Base-by-base conservation (phyloP, 2,888 invertebrate genomes). In the Antheraea yamamai region DNA sequence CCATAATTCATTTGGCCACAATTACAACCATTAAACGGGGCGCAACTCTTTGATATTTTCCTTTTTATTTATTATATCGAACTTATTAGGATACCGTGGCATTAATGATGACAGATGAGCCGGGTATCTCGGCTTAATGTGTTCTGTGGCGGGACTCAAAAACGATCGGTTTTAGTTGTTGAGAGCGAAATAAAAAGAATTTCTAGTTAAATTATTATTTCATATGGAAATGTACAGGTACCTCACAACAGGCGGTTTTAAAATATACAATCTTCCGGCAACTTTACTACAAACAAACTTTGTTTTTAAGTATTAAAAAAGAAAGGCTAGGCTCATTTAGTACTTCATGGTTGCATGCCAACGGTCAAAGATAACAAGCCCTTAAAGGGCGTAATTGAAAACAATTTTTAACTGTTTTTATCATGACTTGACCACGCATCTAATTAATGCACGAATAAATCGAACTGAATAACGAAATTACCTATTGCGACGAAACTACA, bases 81-180 rank as follows among this genome's bases (percentile, higher is more conserved):
- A 92, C 93, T 94, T 95, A 95, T 94, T 94, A 94, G 94, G 93
- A 92, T 90, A 84, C 90, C 84, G 86, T 91, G 92, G 93, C 94
- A 91, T 92, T 95, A 94, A 95, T 94, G 94, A 95, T 95, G 94
- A 95, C 94, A 94, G 92, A 95, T 93, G 93, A 90, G 89, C 88
- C 86, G 86, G 83, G 87, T 89, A 88, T 89, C 88, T 85, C 81
- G 84, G 85, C 88, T 90, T 92, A 92, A 92, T 92, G 89, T 88
- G 88, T 87, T 88, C 85, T 85, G 85, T 88, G 86, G 86, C 87
- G 87, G 87, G 84, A 82, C 83, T 85, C 85, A 81, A 83, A 84
- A 82, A 81, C 85, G 87, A 85, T 85, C 86, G 81, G 84, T 73
- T 76, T 79, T 75, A 73, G 73, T 74, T 74, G 71, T 75, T 73